Conservation (phyloP, 2,797 vertebrate genomes). For the Scarus forsteni region DNA sequence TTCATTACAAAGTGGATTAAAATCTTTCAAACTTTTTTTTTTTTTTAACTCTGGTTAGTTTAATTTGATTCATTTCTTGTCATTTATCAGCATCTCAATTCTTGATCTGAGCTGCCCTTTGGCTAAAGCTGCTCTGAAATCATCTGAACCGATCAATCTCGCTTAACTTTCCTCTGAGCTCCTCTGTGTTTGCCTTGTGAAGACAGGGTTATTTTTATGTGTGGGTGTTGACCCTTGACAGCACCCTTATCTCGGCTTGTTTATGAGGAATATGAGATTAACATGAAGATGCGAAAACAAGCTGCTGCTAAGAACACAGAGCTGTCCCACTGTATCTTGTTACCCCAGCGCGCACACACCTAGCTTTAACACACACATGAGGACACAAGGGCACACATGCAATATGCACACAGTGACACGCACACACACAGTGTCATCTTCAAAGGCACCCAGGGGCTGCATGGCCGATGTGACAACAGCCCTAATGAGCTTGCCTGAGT, state of each 20-base stretch:
- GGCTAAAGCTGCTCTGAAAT: constrained; percentile 48
- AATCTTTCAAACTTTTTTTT: constrained; percentile 28
- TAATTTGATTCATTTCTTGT: constrained; percentile 51
- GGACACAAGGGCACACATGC: constrained; percentile 22
- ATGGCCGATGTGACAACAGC: constrained; percentile 71
- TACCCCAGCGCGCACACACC: constrained; percentile 12
- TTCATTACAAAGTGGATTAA: constrained; percentile 51
- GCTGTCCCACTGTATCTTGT: constrained; percentile 49
- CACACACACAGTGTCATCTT: constrained; percentile 68
- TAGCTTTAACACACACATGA: not conserved
- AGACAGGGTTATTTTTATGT: not conserved
- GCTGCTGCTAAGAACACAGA: constrained; percentile 43
- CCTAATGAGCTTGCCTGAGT: constrained; percentile 77
- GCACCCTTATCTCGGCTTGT: constrained; percentile 18
- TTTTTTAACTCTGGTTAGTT: constrained; percentile 19
- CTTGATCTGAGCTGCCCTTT: constrained; percentile 39
- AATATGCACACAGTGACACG: constrained; percentile 36
- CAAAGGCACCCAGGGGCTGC: constrained; percentile 71
- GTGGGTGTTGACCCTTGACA: constrained; percentile 12
- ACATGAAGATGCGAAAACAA: constrained; percentile 48
- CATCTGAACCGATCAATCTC: constrained; percentile 63
- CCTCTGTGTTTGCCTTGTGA: constrained; percentile 26
- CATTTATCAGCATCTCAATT: constrained; percentile 30
- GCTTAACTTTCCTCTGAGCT: constrained; percentile 51
- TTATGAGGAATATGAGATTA: constrained; percentile 38